A percentile compares a stretch with the other conserved stretches of the same genome.
Conservation (phyloP, 2,797 vertebrate genomes). For the Anguilla megastoma region DNA sequence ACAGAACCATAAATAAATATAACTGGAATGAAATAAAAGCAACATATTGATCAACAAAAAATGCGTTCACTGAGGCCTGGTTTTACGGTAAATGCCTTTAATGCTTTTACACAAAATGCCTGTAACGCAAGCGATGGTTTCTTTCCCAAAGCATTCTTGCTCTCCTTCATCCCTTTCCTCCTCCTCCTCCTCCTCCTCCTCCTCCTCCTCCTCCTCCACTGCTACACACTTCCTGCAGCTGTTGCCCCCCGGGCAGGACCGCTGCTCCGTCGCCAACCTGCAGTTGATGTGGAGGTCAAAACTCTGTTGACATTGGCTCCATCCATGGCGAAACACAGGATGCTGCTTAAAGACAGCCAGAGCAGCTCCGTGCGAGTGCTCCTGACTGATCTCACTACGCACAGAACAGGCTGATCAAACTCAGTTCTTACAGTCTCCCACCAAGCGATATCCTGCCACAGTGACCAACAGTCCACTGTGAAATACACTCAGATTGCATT, state of each 20-base stretch:
- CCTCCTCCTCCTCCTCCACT: neutral
- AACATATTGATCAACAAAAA: neutral
- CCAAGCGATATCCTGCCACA: neutral
- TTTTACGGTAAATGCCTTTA: neutral
- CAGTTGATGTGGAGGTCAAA: slow-evolving; percentile 62
- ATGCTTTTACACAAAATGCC: neutral
- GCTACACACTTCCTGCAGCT: slow-evolving; percentile 34
- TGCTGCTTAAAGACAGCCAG: slow-evolving; percentile 61
- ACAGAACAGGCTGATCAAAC: slow-evolving; percentile 9
- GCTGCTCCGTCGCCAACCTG: slow-evolving; percentile 53
- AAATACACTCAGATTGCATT: neutral
- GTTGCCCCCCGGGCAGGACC: slow-evolving; percentile 50
- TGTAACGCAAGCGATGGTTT: neutral
- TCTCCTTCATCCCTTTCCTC: neutral
- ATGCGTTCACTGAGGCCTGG: neutral
- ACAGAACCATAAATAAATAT: neutral
- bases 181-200: neutral
- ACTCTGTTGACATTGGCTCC: slow-evolving; percentile 65
- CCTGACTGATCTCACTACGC: slow-evolving; percentile 34
- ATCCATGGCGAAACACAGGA: slow-evolving; percentile 60
- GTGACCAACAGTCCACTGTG: no score
- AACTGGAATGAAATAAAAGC: neutral
- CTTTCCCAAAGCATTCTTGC: slow-evolving; percentile 6
- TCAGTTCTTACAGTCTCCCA: neutral
- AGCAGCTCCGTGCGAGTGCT: slow-evolving; percentile 41